Base-by-base conservation (phyloP, 2,888 invertebrate genomes). In the Eupithecia centaureata region DNA sequence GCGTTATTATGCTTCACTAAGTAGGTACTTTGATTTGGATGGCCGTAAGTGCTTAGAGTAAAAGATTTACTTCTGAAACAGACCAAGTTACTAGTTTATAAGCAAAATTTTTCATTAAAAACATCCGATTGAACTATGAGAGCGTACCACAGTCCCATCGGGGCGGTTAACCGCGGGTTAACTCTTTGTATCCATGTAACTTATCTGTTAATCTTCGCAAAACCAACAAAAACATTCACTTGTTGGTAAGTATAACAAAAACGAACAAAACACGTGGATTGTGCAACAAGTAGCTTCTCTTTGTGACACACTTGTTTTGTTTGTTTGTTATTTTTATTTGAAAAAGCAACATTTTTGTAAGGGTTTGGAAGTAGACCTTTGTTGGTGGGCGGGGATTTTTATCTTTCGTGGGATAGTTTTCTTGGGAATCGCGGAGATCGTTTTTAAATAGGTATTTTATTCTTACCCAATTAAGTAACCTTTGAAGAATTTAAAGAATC, bases 151-250 rank as follows among this genome's bases (percentile, higher is more conserved):
- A n/a, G n/a, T n/a, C n/a, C n/a, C n/a, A n/a, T n/a, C n/a, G n/a
- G n/a, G 22, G 47, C 22, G 12, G 22, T 22, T 47, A 18, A 2
- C 18, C 10, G 22, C 47, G 18, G 42, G 47, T 47, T 27, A 5
- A 27, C 52, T 52, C 52, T 15, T 52, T 52, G 52, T 52, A 27
- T 27, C 27, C 27, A 2, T 27, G 15, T 27, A 0, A 15, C 27
- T 52, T 52, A 52, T 52, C 52, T 8, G 27, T 1, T 52, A 52
- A 52, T 52, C 52, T 52, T 52, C 7, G 47, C 4, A 5, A 52
- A 52, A 52, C 52, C 52, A 27, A 52, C 52, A 52, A 52, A 27
- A 52, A 52, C 52, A 52, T 52, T 52, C 7, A 52, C 52, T 52
- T 52, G 13, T 27, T 10, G 15, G 27, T 15, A 27, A 52, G 5